These are phyloP conservation scores for Trichopoda pennipes DNA, from an alignment of 2,888 invertebrate genomes.

Conservation along the genomic window DNA sequence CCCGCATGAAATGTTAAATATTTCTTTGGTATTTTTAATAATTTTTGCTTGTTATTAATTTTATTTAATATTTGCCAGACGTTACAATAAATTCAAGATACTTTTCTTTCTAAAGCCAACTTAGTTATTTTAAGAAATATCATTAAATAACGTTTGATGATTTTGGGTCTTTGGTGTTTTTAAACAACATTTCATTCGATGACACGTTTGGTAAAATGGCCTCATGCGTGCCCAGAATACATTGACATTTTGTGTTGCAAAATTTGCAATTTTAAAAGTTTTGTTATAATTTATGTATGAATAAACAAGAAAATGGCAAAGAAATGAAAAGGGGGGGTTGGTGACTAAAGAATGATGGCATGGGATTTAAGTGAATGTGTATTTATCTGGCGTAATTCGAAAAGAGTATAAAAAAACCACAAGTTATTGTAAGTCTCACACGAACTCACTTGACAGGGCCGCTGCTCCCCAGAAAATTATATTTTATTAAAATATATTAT, in stretches of 20 bases:
- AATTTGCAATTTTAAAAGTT: slow-evolving; percentile 49
- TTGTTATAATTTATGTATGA: slow-evolving; percentile 63
- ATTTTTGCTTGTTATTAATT: not conserved
- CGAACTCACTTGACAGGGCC: slow-evolving; percentile 7
- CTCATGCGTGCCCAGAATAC: slow-evolving; percentile 80
- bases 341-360: slow-evolving; percentile 8
- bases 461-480: slow-evolving; percentile 3
- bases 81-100: not conserved
- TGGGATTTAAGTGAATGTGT: not conserved
- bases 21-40: too few relatives aligned
- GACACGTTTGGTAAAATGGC: slow-evolving; percentile 80
- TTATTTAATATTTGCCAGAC: not conserved
- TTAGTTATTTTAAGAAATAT: not conserved
- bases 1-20: too few relatives aligned
- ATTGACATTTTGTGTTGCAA: slow-evolving; percentile 69
- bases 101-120: not conserved
- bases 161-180: slow-evolving; percentile 57
- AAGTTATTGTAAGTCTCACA: slow-evolving; percentile 27
- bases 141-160: slow-evolving; percentile 38
- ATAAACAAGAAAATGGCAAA: slow-evolving; percentile 28
- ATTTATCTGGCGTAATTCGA: not conserved
- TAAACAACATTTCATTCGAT: slow-evolving; percentile 74
- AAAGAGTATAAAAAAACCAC: slow-evolving; percentile 13
- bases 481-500: not conserved
- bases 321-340: slow-evolving; percentile 1